phyloP scores from a whole-genome alignment of 2,113 vertebrate species.

The Peromyscus polionotus region DNA sequence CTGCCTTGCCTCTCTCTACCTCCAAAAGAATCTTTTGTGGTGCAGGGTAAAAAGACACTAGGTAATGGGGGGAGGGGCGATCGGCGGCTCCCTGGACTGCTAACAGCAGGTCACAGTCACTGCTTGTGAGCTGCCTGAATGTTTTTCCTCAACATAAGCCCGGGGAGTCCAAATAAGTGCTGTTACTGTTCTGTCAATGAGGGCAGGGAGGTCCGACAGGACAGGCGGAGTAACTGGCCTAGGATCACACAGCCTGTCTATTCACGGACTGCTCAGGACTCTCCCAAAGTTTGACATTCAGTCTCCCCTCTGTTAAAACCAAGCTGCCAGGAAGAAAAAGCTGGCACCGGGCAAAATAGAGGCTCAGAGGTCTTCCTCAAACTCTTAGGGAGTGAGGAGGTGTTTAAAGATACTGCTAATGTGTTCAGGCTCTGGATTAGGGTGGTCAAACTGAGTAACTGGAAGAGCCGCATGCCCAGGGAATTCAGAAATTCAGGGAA shows the following conservation, averaged over 20 bases:
- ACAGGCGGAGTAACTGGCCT: slow-evolving; percentile 11
- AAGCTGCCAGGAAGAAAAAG: slow-evolving; percentile 1
- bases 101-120: slow-evolving; percentile 4
- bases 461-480: neutral
- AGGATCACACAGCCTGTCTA: neutral
- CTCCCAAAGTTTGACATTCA: neutral
- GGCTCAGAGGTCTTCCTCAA: neutral
- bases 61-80: neutral
- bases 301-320: neutral
- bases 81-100: neutral
- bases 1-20: slow-evolving; percentile 26
- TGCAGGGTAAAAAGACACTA: neutral
- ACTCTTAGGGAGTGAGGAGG: neutral
- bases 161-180: neutral
- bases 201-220: neutral
- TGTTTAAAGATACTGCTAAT: slow-evolving; percentile 43
- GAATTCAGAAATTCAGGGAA: slow-evolving; percentile 25
- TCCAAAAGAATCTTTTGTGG: neutral
- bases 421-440: neutral
- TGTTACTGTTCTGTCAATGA: neutral
- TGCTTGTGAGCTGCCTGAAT: neutral
- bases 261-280: neutral
- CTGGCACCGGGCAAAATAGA: neutral
- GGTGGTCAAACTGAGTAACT: neutral
- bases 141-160: neutral